Evolutionary conservation across 2,888 invertebrate species (phyloP), one percentile per base, ranked within the genome.

Genomic region (Melikaiella ostensackeni): DNA sequence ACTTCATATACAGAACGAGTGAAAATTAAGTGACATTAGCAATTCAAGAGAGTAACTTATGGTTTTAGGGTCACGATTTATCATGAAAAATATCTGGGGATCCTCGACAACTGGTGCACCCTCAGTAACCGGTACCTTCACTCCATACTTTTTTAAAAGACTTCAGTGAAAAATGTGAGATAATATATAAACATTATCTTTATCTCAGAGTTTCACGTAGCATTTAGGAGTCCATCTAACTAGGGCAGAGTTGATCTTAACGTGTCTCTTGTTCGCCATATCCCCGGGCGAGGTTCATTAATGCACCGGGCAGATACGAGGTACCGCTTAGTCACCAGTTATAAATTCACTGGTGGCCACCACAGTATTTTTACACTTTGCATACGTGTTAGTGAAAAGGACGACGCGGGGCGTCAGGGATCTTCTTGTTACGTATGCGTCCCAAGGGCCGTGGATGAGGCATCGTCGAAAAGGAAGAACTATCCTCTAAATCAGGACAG

Each of bases 401-500:
- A 78, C 80, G 84, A 82, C 85, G 84, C 84, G 85, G 84, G 82
- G 84, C 84, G 84, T 85, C 86, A 85, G 84, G 79, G 84, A 84
- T 83, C 85, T 76, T 64, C 75, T 62, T 42, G 86, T 85, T 85
- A 85, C 82, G 83, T 84, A 88, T 89, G 89, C 85, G 84, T 89
- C 89, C 89, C 89, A 79, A 79, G 89, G 87, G 89, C 81, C 38
- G 83, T 64, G 86, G 86, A 89, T 89, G 89, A 88, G 82, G 86
- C 82, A 88, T 88, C 85, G 88, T 86, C 86, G 82, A 86, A 88
- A 87, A 88, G 85, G 84, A 83, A 86, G 85, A 84, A 82, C 81
- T 81, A 85, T 85, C 86, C 88, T 88, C 85, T 88, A 88, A 89
- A 89, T 88, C 88, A 89, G 89, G 86, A 86, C 87, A 89, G 88